A percentile compares a stretch with the other conserved stretches of the same genome.
Conservation (phyloP, 1,140 invertebrate species). For the Drosophila melanogaster region Release_6_plus_ISO1_MT NT_033777.3:5932501-5933000, state of each 20-base stretch:
- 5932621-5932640: constrained; percentile 75
- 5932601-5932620: constrained; percentile 76
- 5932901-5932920: constrained; percentile 10
- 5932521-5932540: constrained; percentile 54
- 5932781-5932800: constrained; percentile 79
- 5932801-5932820: constrained; percentile 82
- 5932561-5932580: constrained; percentile 62
- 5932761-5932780: constrained; percentile 78
- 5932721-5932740: constrained; percentile 56
- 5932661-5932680: constrained; percentile 79
- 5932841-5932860: constrained; percentile 76
- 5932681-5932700: constrained; percentile 79
- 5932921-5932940: constrained; percentile 79
- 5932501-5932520: constrained; percentile 34
- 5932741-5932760: constrained; percentile 77
- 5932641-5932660: constrained; percentile 47
- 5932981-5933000: constrained; percentile 69
- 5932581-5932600: constrained; percentile 81
- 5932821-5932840: constrained; percentile 82
- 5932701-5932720: constrained; percentile 12
- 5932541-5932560: constrained; percentile 26
- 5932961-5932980: constrained; percentile 63
- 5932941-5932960: constrained; percentile 78
- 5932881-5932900: constrained; percentile 1
- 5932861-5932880: constrained; percentile 73